These are phyloP conservation scores for Perithous albicinctus DNA, from an alignment of 2,888 invertebrate genomes.

Conservation along the genomic window DNA sequence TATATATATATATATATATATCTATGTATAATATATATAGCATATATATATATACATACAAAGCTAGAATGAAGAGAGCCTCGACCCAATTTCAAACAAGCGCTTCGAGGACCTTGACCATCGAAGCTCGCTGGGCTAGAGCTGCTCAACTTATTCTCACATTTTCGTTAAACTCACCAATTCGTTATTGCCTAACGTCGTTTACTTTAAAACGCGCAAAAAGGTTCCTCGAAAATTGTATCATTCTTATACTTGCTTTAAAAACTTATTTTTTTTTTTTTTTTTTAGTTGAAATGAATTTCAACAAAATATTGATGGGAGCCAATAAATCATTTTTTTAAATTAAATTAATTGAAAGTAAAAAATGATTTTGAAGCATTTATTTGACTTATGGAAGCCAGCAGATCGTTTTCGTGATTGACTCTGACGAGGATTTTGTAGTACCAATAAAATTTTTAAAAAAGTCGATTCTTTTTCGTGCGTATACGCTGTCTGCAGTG, in stretches of 20 bases:
- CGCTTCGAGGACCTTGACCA: conserved; percentile 55
- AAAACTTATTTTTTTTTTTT: background rate
- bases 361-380: background rate
- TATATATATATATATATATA: too few relatives aligned
- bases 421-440: background rate
- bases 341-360: background rate
- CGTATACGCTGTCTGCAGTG: background rate
- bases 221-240: background rate
- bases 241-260: background rate
- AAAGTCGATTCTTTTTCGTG: conserved; percentile 22
- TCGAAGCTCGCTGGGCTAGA: conserved; percentile 66
- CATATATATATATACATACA: too few relatives aligned
- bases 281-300: too few relatives aligned
- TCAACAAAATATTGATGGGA: background rate
- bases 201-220: background rate
- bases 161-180: conserved; percentile 4
- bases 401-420: background rate
- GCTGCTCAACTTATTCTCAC: background rate
- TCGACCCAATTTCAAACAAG: conserved; percentile 61
- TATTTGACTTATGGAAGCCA: background rate
- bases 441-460: background rate
- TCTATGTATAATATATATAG: too few relatives aligned
- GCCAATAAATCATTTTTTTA: background rate
- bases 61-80: conserved; percentile 38
- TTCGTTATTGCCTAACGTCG: background rate